Evolutionary conservation across 92 coral and sea anemone genomes (phyloP).

Genomic region (Umimayanthus kanabou): DNA sequence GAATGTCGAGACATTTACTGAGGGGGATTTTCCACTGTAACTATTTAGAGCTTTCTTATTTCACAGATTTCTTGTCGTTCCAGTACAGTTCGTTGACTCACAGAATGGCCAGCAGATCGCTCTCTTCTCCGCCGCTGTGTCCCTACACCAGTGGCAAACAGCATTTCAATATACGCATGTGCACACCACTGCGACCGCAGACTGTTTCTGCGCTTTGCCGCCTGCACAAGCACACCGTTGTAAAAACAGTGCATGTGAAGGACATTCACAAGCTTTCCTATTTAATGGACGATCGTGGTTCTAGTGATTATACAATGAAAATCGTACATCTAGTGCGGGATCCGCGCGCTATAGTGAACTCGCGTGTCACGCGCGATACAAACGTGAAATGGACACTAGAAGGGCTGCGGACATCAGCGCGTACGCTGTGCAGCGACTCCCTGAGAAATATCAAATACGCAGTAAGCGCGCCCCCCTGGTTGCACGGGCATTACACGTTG

Average conservation of each 20-base stretch:
- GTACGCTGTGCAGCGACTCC: constrained; percentile 70
- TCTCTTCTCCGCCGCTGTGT: constrained; percentile 92
- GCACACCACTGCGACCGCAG: constrained; percentile 84
- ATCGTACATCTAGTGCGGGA: constrained; percentile 92
- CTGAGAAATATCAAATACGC: constrained; percentile 82
- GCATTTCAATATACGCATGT: constrained; percentile 71
- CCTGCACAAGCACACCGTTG: constrained; percentile 82
- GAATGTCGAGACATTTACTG: constrained; percentile 81
- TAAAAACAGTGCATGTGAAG: constrained; percentile 74
- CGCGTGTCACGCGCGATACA: constrained; percentile 57
- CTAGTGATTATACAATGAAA: constrained; percentile 74
- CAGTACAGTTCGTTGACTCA: constrained; percentile 86
- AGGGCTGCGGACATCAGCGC: constrained; percentile 65
- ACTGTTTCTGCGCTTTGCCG: constrained; percentile 84
- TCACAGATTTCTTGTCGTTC: constrained; percentile 79
- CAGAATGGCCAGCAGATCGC: constrained; percentile 82
- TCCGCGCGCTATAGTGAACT: constrained; percentile 86
- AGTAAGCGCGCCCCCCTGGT: constrained; percentile 80
- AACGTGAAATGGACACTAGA: constrained; percentile 67
- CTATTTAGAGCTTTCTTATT: constrained; percentile 72
- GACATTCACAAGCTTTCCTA: constrained; percentile 83
- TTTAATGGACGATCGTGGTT: constrained; percentile 69
- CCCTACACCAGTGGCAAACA: constrained; percentile 67
- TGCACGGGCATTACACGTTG: constrained; percentile 82
- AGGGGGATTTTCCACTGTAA: constrained; percentile 87